Evolutionary conservation across 92 coral and sea anemone species (phyloP), one percentile per base, ranked within the genome.

Genomic region (Porites lobata): DNA sequence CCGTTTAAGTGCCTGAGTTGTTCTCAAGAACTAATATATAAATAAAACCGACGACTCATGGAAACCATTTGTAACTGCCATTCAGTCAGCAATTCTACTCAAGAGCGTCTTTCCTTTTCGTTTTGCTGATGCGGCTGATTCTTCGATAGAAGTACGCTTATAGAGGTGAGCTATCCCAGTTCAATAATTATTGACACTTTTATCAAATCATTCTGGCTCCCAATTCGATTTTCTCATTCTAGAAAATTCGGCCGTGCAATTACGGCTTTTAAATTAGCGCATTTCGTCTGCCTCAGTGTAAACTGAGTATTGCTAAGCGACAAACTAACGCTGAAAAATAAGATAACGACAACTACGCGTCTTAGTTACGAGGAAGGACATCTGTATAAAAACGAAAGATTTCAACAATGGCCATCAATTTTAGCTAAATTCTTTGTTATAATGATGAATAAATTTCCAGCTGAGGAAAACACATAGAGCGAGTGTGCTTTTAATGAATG

Each of bases 401-500:
- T 29, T 66, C 70, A 9, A 13, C 53, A 51, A 72, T 18, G 20
- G 18, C 17, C 1, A 29, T 4, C 73, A 19, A 63, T 74, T 84
- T 9, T 13, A 26, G 73, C 14, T 20, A 19, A 24, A 62, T 32
- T 84, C 71, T 17, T 13, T 84, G 62, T 74, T 51, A 63, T 65
- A 21, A 64, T 47, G 73, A 58, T 43, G 65, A 52, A 64, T 65
- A 7, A 63, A 65, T 38, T 61, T 84, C 77, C 50, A 84, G 70
- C 79, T 61, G 63, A 65, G 74, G 15, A 18, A 6, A 75, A 84
- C 63, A 63, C 54, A 43, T 32, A 65, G 52, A 17, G 11, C 18
- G 65, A 51, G 50, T 84, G 51, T 84, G 62, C 74, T 84, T 47
- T 84, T 73, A 71, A 82, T 70, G 75, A 73, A 74, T 72, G 84